Conservation (phyloP, 92 coral and sea anemone species). For the Zoanthus sociatus region DNA sequence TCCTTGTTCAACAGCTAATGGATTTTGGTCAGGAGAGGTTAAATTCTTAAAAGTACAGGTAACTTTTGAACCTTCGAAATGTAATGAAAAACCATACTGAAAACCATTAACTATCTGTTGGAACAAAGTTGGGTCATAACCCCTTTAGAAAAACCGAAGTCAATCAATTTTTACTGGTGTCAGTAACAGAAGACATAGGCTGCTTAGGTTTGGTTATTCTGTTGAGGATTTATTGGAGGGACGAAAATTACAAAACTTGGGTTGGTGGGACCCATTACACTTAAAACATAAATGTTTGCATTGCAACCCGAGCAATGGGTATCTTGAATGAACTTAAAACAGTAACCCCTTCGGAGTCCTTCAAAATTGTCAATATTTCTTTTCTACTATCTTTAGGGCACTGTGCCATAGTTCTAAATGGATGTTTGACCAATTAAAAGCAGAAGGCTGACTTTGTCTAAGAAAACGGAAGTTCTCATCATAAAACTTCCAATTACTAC, state of each 20-base stretch:
- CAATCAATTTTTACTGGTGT: conserved; percentile 43
- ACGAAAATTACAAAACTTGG: conserved; percentile 18
- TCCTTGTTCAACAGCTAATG: conserved; percentile 53
- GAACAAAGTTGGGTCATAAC: conserved; percentile 27
- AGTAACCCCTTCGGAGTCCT: conserved; percentile 36
- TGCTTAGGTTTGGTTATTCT: neutral
- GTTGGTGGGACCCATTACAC: neutral
- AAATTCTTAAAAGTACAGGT: neutral
- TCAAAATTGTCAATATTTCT: neutral
- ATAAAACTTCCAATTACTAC: conserved; percentile 45
- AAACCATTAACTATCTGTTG: conserved; percentile 29
- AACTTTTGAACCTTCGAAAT: conserved; percentile 1
- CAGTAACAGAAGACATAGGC: conserved; percentile 15
- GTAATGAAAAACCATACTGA: conserved; percentile 26
- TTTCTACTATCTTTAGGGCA: conserved; percentile 27
- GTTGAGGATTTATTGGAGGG: neutral
- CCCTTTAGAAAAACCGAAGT: conserved; percentile 8
- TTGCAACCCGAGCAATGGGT: conserved; percentile 18
- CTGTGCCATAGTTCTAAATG: conserved; percentile 56
- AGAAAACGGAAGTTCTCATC: conserved; percentile 14
- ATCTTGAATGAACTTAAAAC: conserved; percentile 34
- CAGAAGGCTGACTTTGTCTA: conserved; percentile 15
- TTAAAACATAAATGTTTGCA: conserved; percentile 58
- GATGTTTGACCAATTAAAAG: neutral
- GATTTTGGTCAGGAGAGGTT: conserved; percentile 21